phyloP scores from a whole-genome alignment of 1,140 invertebrate species.

The Magallana angulata region DNA sequence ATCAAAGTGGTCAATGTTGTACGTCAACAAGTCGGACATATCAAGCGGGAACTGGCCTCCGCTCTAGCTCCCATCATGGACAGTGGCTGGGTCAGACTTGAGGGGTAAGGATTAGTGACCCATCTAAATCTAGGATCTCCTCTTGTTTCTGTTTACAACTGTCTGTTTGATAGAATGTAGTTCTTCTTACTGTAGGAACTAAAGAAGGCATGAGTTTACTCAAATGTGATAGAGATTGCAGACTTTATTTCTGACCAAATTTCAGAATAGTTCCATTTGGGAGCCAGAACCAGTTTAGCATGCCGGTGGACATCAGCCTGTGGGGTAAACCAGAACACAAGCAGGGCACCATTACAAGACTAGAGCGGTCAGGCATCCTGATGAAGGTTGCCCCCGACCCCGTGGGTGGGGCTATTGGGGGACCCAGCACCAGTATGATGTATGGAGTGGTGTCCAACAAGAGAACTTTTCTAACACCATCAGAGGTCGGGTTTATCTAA shows the following conservation, averaged over 20 bases:
- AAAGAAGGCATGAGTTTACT: too few relatives aligned
- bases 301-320: conserved; percentile 63
- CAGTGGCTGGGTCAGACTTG: conserved; percentile 56
- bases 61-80: conserved; percentile 63
- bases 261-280: conserved; percentile 65
- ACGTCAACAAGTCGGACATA: conserved; percentile 65
- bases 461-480: conserved; percentile 57
- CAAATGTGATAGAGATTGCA: conserved; percentile 51
- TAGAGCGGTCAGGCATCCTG: conserved; percentile 53
- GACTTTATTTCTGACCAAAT: background rate
- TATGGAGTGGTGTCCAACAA: conserved; percentile 39
- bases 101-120: conserved; percentile 58
- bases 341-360: conserved; percentile 40
- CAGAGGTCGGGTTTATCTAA: conserved; percentile 51
- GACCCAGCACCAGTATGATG: background rate
- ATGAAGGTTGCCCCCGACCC: background rate
- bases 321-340: conserved; percentile 63
- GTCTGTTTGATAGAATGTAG: too few relatives aligned
- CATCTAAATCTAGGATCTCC: too few relatives aligned
- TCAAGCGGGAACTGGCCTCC: conserved; percentile 66
- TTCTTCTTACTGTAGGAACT: too few relatives aligned
- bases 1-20: conserved; percentile 65
- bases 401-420: conserved; percentile 3
- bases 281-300: conserved; percentile 55
- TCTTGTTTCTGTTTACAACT: too few relatives aligned